Evolutionary conservation across 2,113 vertebrate genomes (phyloP).

Genomic region (Bucco capensis): DNA sequence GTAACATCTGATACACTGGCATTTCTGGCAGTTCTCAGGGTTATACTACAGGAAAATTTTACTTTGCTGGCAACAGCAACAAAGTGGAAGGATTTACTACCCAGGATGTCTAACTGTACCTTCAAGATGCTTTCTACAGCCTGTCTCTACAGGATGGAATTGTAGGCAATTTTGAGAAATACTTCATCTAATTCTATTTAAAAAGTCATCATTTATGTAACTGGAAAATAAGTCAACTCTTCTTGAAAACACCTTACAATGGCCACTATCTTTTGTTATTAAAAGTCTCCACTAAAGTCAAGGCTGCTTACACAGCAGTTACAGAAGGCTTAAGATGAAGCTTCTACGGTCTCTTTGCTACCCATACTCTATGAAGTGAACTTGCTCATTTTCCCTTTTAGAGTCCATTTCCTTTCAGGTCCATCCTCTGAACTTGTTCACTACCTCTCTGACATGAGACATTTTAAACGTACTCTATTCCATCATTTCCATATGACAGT

Average conservation of each 20-base stretch:
- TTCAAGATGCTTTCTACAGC: neutral
- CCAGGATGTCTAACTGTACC: neutral
- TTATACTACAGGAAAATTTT: neutral
- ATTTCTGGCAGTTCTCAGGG: neutral
- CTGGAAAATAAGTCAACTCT: neutral
- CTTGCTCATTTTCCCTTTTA: neutral
- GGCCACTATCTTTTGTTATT: neutral
- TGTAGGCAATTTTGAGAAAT: neutral
- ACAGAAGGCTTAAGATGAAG: neutral
- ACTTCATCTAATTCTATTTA: neutral
- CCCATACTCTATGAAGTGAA: neutral
- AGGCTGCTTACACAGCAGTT: neutral
- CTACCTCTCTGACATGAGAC: neutral
- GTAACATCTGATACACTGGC: neutral
- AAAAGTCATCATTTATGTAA: neutral
- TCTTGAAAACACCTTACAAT: neutral
- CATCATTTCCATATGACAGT: neutral
- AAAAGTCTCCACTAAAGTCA: neutral
- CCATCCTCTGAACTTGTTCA: neutral
- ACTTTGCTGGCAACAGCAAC: neutral
- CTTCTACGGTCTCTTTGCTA: neutral
- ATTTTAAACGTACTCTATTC: neutral
- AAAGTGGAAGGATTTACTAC: neutral
- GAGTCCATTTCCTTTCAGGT: neutral
- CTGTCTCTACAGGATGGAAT: neutral